Evolutionary conservation across 2,797 vertebrate genomes (phyloP).

Genomic region (Parauchenoglanis ngamensis): DNA sequence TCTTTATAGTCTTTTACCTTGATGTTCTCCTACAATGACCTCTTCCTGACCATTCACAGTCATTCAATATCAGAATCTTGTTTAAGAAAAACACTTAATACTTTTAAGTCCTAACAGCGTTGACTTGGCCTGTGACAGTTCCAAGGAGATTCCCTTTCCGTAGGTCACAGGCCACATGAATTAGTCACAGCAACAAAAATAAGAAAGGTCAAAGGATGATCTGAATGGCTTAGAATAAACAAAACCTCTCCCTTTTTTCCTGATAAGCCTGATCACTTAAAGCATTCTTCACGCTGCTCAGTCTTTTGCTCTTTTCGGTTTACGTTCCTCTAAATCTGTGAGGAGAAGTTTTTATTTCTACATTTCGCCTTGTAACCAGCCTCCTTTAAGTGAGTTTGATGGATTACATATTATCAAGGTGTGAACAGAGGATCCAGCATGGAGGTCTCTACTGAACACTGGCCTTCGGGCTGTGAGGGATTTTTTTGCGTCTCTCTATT

Average conservation of each 20-base stretch:
- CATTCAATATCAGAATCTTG: conserved; percentile 38
- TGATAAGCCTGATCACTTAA: conserved; percentile 35
- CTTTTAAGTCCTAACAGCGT: conserved; percentile 25
- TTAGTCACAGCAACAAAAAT: conserved; percentile 53
- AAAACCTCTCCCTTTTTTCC: conserved; percentile 28
- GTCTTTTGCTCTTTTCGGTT: neutral
- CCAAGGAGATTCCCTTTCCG: conserved; percentile 45
- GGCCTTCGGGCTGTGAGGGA: conserved; percentile 31
- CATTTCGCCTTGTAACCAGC: neutral
- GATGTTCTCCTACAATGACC: neutral
- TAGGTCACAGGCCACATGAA: conserved; percentile 51
- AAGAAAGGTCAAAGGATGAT: conserved; percentile 53
- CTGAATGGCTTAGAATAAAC: conserved; percentile 49
- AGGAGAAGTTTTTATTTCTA: neutral
- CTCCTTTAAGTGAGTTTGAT: conserved; percentile 30
- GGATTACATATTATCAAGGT: conserved; percentile 37
- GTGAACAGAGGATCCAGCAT: conserved; percentile 16
- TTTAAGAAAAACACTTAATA: conserved; percentile 52
- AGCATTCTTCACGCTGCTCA: conserved; percentile 26
- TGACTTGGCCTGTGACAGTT: conserved; percentile 32
- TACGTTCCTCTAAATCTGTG: neutral
- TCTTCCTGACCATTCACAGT: conserved; percentile 21
- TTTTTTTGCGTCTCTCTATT: neutral
- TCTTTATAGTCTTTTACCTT: conserved; percentile 20
- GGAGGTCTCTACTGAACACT: conserved; percentile 31